A percentile compares a stretch with the other conserved stretches of the same genome.
Conservation (phyloP, 1,140 invertebrate species). For the Drosophila leontia region DNA sequence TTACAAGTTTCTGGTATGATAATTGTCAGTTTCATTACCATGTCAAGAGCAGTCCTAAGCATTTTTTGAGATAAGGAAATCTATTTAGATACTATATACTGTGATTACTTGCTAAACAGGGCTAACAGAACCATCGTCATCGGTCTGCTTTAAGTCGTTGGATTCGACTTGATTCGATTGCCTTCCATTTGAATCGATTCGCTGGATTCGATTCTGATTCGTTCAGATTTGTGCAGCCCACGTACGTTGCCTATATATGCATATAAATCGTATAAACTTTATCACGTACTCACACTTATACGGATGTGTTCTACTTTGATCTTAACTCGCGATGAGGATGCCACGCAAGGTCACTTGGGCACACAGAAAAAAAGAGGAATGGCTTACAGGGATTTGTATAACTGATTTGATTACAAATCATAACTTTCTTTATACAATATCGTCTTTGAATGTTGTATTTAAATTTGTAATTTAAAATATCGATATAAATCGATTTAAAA, state of each 20-base stretch:
- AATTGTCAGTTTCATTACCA: not conserved
- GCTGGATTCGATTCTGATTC: slow-evolving; percentile 16
- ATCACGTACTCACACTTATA: slow-evolving; percentile 33
- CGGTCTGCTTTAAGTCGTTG: not conserved
- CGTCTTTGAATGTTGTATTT: no score
- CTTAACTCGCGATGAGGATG: slow-evolving; percentile 4
- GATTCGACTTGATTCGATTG: slow-evolving; percentile 5
- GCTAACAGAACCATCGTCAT: slow-evolving; percentile 25
- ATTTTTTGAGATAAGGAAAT: slow-evolving; percentile 3
- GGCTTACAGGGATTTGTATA: not conserved
- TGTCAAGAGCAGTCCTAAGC: not conserved
- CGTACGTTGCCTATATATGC: slow-evolving; percentile 24
- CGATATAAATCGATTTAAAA: not conserved
- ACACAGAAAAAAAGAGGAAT: not conserved
- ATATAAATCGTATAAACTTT: slow-evolving; percentile 20
- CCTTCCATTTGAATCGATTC: slow-evolving; percentile 14
- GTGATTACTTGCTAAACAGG: slow-evolving; percentile 7
- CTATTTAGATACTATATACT: not conserved
- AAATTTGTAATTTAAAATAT: not conserved
- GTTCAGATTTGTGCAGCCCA: slow-evolving; percentile 24
- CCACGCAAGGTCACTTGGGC: slow-evolving; percentile 18
- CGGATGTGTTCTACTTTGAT: slow-evolving; percentile 30
- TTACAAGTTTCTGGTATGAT: not conserved
- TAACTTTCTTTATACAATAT: not conserved
- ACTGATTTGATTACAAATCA: not conserved